A percentile compares a stretch with the other conserved stretches of the same genome.
phyloP scores from a whole-genome alignment of 2,797 vertebrate species.

The Uromys caudimaculatus region DNA sequence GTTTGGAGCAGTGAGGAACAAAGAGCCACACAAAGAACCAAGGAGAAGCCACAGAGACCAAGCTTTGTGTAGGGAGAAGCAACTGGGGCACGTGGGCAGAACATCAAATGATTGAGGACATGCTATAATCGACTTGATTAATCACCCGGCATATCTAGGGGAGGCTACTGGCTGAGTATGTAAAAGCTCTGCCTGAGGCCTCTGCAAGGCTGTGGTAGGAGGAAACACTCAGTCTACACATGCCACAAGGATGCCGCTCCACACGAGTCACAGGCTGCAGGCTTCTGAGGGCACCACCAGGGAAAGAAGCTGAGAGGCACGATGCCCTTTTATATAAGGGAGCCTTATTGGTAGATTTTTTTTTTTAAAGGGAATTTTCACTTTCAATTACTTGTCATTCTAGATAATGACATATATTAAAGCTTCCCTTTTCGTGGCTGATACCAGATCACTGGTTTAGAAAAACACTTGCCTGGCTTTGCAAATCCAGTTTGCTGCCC shows the following conservation, averaged over 20 bases:
- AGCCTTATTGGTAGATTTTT: not conserved
- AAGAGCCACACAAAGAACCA: fast-evolving
- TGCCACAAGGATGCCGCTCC: not conserved
- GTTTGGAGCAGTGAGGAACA: not conserved
- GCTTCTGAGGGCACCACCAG: not conserved
- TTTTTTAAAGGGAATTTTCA: conserved; percentile 33
- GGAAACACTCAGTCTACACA: fast-evolving
- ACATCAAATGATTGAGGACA: too few relatives aligned
- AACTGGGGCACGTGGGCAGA: not conserved
- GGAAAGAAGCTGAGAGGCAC: not conserved
- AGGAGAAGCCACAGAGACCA: not conserved
- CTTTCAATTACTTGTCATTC: conserved; percentile 62
- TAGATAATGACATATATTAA: conserved; percentile 60
- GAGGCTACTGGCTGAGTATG: not conserved
- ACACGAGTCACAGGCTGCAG: not conserved
- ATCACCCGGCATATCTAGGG: fast-evolving
- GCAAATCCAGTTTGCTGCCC: not conserved
- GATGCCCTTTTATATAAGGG: not conserved
- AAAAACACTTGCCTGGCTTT: conserved; percentile 12
- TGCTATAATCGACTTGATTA: not conserved
- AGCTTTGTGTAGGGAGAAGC: not conserved
- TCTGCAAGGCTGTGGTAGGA: not conserved
- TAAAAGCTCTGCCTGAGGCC: not conserved
- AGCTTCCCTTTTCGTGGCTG: conserved; percentile 43
- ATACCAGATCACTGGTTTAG: conserved; percentile 62